These are phyloP conservation scores for Macrosoma leucophasiata DNA, from an alignment of 2,888 invertebrate genomes.

Conservation along the genomic window DNA sequence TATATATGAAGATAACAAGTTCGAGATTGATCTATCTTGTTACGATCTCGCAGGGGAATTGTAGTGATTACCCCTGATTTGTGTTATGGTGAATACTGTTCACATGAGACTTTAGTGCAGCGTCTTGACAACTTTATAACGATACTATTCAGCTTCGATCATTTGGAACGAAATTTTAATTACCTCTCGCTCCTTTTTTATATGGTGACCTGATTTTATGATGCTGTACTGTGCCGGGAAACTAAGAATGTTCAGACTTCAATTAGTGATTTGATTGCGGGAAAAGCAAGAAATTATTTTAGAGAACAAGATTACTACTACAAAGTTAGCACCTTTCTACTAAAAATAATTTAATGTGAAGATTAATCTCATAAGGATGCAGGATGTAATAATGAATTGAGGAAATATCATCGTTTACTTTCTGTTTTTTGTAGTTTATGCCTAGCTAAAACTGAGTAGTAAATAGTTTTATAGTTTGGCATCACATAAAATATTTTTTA, in stretches of 20 bases:
- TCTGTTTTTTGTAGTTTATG: too few relatives aligned
- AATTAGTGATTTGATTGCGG: constrained; percentile 12
- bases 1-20: too few relatives aligned
- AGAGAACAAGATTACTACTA: constrained; percentile 1
- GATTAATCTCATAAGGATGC: too few relatives aligned
- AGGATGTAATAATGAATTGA: too few relatives aligned
- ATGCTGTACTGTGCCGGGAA: constrained; percentile 7
- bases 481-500: constrained; percentile 5
- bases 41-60: too few relatives aligned
- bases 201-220: constrained; percentile 25
- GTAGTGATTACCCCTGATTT: too few relatives aligned
- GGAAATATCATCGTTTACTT: too few relatives aligned
- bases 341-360: neutral
- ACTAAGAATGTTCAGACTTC: constrained; percentile 3
- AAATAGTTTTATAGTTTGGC: too few relatives aligned
- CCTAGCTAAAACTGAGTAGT: too few relatives aligned
- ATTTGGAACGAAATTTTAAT: constrained; percentile 31
- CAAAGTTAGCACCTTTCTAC: neutral
- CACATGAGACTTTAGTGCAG: too few relatives aligned
- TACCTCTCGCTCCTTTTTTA: constrained; percentile 27
- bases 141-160: constrained; percentile 20
- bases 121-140: constrained; percentile 28
- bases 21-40: too few relatives aligned
- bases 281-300: neutral
- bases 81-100: too few relatives aligned